These are phyloP conservation scores for Anarrhichthys ocellatus DNA, from an alignment of 2,113 vertebrate species.

Conservation along the genomic window DNA sequence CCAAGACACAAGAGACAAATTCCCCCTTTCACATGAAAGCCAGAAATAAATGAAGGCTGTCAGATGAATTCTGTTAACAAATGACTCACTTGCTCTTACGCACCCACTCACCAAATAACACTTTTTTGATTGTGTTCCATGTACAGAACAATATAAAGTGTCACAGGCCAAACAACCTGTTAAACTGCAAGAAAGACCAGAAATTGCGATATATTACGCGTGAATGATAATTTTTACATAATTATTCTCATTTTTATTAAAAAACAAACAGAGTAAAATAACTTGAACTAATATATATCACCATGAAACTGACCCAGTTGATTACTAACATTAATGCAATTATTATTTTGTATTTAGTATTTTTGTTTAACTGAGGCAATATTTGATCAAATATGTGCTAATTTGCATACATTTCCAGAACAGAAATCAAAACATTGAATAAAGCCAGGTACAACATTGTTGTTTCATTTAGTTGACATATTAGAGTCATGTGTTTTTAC, in stretches of 20 bases:
- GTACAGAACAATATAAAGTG: background rate
- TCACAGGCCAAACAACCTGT: too few species aligned
- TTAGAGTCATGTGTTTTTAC: background rate
- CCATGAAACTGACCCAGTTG: background rate
- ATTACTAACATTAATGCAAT: background rate
- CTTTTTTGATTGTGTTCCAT: background rate
- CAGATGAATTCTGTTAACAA: background rate
- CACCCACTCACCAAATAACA: constrained; percentile 28
- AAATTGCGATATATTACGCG: background rate
- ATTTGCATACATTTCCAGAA: background rate
- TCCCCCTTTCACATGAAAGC: constrained; percentile 47
- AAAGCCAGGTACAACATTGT: background rate
- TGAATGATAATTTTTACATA: background rate
- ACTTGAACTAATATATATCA: background rate
- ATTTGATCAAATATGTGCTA: background rate
- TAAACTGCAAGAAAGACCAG: too few species aligned
- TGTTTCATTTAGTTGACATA: too few species aligned
- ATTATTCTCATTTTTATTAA: background rate
- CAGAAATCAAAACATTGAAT: background rate
- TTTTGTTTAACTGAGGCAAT: background rate
- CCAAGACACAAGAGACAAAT: constrained; percentile 60
- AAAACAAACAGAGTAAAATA: background rate
- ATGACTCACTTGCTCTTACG: constrained; percentile 49
- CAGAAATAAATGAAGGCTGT: constrained; percentile 19
- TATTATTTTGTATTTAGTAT: background rate